Base-by-base conservation (phyloP, 2,797 vertebrate genomes). In the Rhabdophis nuchalis region DNA sequence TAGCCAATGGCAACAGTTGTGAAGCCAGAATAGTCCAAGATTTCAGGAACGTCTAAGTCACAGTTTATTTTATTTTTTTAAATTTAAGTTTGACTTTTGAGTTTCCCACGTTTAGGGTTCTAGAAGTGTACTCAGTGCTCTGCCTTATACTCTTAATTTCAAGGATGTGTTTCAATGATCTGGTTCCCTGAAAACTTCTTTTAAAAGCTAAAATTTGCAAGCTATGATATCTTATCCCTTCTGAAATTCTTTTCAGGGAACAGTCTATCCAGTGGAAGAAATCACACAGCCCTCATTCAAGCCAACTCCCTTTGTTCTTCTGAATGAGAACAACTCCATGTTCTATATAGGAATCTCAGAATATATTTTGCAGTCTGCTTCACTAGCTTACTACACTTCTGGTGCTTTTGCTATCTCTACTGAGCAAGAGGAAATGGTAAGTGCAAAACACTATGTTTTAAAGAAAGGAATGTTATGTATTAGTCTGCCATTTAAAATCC, bases 331-430 rank as follows among this genome's bases (percentile, higher is more conserved):
- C 0, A 95, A 96, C 93, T 98, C 96, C 86, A 99, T 99, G 98
- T 89, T 99, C 91, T 98, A 98, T 95, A 94, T 98, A 0, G 98
- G 98, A 36, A 25, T 99, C 64, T 98, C 99, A 0, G 96, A 98
- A 94, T 98, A 98, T 93, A 98, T 98, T 77, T 93, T 97, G 94
- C 98, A 98, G 95, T 98, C 98, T 0, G 98, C 97, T 2, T 97
- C 96, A 36, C 98, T 98, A 32, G 98, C 98, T 46, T 98, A 99
- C 96, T 97, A 98, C 95, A 97, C 87, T 0, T 95, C 98, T 0
- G 98, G 98, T 36, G 97, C 95, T 52, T 97, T 99, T 92, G 96
- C 97, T 68, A 90, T 97, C 93, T 97, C 96, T 64, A 94, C 98
- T 32, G n/a, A 87, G 64, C 98, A 98, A 29, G 97, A 99, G 96